Evolutionary conservation across 1,140 invertebrate genomes (phyloP).

Genomic region (Stenopsyche tienmushanensis): DNA sequence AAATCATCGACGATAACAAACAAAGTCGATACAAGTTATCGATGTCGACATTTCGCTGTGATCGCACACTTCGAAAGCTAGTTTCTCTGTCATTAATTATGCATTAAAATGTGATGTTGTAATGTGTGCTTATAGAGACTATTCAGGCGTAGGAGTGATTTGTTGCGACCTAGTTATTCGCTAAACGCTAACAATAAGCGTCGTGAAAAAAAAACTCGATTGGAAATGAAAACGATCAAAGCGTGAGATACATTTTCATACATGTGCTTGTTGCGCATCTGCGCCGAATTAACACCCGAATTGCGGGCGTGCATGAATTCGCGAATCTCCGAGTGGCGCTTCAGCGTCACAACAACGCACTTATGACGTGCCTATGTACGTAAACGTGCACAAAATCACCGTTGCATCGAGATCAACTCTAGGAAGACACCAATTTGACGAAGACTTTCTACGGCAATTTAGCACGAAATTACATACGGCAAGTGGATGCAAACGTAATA

Average conservation of each 20-base stretch:
- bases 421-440: no score
- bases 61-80: conserved; percentile 20
- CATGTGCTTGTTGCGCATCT: no score
- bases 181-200: conserved; percentile 1
- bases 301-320: no score
- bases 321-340: no score
- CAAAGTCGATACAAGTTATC: neutral
- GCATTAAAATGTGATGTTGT: conserved; percentile 23
- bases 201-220: neutral
- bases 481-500: no score
- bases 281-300: no score
- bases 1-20: neutral
- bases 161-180: conserved; percentile 12
- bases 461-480: no score
- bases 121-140: conserved; percentile 1
- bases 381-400: no score
- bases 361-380: no score
- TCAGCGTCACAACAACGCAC: no score
- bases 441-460: no score
- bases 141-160: conserved; percentile 17
- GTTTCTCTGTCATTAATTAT: conserved; percentile 15
- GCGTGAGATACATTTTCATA: neutral
- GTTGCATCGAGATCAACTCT: no score
- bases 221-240: conserved; percentile 1
- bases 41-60: conserved; percentile 22